Conservation (phyloP, 1,140 invertebrate genomes). For the Drosophila repletoides region DNA sequence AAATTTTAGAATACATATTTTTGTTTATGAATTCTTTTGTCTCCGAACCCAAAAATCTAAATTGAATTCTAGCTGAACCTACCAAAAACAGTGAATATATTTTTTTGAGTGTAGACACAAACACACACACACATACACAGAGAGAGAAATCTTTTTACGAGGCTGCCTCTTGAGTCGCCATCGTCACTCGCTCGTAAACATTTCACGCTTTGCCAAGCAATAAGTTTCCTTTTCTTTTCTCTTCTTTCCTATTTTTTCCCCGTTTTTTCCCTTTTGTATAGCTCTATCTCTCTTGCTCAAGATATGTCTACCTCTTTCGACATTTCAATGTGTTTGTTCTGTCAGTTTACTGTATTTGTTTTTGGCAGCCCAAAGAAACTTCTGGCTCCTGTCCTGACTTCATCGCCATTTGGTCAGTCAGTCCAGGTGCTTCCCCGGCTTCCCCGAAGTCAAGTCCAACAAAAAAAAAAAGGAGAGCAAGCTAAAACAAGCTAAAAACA, state of each 20-base stretch:
- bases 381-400: slow-evolving; percentile 31
- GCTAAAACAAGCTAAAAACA: background rate
- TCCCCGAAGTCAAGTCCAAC: background rate
- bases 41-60: too few species aligned
- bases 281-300: slow-evolving; percentile 15
- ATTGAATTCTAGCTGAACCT: too few species aligned
- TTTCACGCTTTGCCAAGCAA: slow-evolving; percentile 78
- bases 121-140: slow-evolving; percentile 1
- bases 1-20: too few species aligned
- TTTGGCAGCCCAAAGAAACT: slow-evolving; percentile 55
- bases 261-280: slow-evolving; percentile 8
- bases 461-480: background rate
- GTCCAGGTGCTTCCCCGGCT: slow-evolving; percentile 10
- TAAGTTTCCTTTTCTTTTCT: slow-evolving; percentile 47
- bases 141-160: slow-evolving; percentile 56
- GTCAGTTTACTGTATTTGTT: slow-evolving; percentile 71
- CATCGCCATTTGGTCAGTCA: slow-evolving; percentile 36
- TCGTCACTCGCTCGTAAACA: slow-evolving; percentile 78
- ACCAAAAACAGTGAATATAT: too few species aligned
- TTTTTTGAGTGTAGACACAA: too few species aligned
- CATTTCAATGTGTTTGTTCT: slow-evolving; percentile 45
- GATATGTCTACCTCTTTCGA: slow-evolving; percentile 23
- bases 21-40: too few species aligned
- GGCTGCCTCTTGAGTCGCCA: slow-evolving; percentile 64
- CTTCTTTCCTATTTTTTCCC: slow-evolving; percentile 11